Evolutionary conservation across 2,113 vertebrate species (phyloP).

Genomic region (Australoheros scitulus): DNA sequence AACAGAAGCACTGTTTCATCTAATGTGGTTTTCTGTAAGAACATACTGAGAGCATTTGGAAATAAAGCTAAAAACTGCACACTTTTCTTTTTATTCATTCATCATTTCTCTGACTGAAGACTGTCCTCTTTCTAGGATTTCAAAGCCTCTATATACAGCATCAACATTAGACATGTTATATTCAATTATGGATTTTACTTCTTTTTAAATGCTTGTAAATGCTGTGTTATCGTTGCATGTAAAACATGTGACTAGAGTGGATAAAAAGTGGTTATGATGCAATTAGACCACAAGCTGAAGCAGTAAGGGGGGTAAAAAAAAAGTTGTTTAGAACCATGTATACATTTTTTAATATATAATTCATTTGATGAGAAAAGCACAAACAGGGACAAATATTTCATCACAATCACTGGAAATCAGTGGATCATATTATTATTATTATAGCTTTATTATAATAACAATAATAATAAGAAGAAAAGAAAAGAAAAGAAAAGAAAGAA

Average conservation of each 20-base stretch:
- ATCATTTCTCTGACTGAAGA: background rate
- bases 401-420: background rate
- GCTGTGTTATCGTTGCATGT: background rate
- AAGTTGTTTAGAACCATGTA: too few relatives aligned
- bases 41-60: background rate
- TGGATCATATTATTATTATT: too few relatives aligned
- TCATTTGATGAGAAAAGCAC: fast-evolving
- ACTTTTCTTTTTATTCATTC: background rate
- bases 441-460: background rate
- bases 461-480: too few relatives aligned
- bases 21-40: background rate
- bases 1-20: background rate
- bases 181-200: background rate
- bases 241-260: background rate
- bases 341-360: background rate
- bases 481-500: background rate
- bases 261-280: background rate
- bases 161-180: background rate
- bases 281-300: background rate
- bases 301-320: background rate
- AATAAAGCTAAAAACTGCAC: background rate
- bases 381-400: background rate
- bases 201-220: background rate
- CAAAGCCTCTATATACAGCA: background rate
- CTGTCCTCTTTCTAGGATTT: background rate